Conservation (phyloP, 2,888 invertebrate genomes). For the Amitus sp. region DNA sequence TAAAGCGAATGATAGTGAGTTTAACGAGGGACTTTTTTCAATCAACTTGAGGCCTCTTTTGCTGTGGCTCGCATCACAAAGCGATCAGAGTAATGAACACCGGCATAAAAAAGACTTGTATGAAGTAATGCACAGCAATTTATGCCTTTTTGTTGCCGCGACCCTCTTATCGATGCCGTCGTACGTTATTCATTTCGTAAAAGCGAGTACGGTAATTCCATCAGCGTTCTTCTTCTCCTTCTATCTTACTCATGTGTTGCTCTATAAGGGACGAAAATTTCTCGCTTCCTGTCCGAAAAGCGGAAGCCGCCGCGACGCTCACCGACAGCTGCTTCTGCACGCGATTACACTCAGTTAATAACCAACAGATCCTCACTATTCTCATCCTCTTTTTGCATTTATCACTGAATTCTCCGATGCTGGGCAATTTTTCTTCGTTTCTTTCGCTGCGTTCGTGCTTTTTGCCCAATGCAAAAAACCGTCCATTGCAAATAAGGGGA, state of each 20-base stretch:
- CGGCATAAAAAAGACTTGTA: slow-evolving; percentile 7
- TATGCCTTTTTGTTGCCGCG: slow-evolving; percentile 16
- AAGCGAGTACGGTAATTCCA: slow-evolving; percentile 23
- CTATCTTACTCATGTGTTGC: slow-evolving; percentile 20
- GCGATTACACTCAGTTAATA: slow-evolving; percentile 37
- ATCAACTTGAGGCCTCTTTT: slow-evolving; percentile 10
- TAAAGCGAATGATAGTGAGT: slow-evolving; percentile 19
- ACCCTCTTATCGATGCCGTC: slow-evolving; percentile 13
- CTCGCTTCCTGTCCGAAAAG: slow-evolving; percentile 39
- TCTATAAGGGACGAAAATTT: slow-evolving; percentile 33
- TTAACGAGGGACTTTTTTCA: slow-evolving; percentile 12
- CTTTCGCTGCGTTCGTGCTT: too few species aligned
- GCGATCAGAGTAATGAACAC: slow-evolving; percentile 10
- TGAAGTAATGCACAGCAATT: slow-evolving; percentile 15
- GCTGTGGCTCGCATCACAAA: slow-evolving; percentile 6
- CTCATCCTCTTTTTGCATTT: slow-evolving; percentile 5
- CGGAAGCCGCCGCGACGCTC: slow-evolving; percentile 26
- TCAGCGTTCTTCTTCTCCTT: slow-evolving; percentile 19
- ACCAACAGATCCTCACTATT: slow-evolving; percentile 29
- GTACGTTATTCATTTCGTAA: slow-evolving; percentile 16
- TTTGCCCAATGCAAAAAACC: too few species aligned
- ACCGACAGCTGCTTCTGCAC: slow-evolving; percentile 30
- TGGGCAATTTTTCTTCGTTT: background rate
- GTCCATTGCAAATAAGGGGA: too few species aligned
- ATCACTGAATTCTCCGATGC: slow-evolving; percentile 17